Conservation (phyloP, 1,140 invertebrate species). For the Drosophila kepulauana region DNA sequence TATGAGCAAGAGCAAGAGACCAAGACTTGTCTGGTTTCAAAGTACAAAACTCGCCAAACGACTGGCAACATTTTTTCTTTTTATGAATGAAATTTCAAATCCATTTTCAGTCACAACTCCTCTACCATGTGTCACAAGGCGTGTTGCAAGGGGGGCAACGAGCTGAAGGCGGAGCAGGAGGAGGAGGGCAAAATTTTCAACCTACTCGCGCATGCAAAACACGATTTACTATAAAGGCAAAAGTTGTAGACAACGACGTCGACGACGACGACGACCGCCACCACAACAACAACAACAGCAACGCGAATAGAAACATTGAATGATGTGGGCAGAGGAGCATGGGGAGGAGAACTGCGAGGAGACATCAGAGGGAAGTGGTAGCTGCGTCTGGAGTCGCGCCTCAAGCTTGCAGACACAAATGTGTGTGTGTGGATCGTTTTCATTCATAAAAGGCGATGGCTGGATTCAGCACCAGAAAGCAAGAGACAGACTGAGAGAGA, state of each 20-base stretch:
- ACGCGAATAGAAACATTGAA: slow-evolving; percentile 29
- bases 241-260: slow-evolving; percentile 63
- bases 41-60: slow-evolving; percentile 67
- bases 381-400: slow-evolving; percentile 21
- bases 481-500: no score
- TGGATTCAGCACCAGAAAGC: not conserved
- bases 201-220: slow-evolving; percentile 82
- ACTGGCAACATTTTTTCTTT: slow-evolving; percentile 47
- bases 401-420: slow-evolving; percentile 29
- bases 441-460: slow-evolving; percentile 76
- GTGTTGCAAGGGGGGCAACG: not conserved
- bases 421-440: slow-evolving; percentile 43
- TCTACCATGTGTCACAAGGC: slow-evolving; percentile 43
- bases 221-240: slow-evolving; percentile 83
- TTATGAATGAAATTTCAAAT: slow-evolving; percentile 75
- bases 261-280: slow-evolving; percentile 19
- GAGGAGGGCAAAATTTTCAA: slow-evolving; percentile 28
- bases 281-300: slow-evolving; percentile 57
- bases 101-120: slow-evolving; percentile 49
- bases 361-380: not conserved
- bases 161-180: not conserved
- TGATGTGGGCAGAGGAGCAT: not conserved
- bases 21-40: slow-evolving; percentile 22
- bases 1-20: slow-evolving; percentile 19
- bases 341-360: no score